A percentile compares a stretch with the other conserved stretches of the same genome.
Conservation (phyloP, 2,797 vertebrate genomes). For the Molothrus aeneus region DNA sequence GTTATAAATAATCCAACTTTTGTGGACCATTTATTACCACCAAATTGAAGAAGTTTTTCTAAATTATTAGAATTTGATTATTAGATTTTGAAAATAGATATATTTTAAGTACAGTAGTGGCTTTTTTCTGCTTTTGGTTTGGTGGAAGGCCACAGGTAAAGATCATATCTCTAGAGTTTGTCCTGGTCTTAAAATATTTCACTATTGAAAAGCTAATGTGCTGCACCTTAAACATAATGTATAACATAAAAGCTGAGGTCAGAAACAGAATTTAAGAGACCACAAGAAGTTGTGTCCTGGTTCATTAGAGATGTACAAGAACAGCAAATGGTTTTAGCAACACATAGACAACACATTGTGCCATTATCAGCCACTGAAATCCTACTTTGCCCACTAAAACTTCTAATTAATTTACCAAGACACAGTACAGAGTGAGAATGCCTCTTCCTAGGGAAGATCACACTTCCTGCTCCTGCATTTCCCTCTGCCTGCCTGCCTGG, state of each 20-base stretch:
- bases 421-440: not conserved
- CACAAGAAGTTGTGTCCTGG: not conserved
- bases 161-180: not conserved
- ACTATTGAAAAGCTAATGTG: conserved; percentile 35
- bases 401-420: conserved; percentile 27
- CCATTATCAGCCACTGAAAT: not conserved
- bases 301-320: not conserved
- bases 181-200: conserved; percentile 3
- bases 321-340: not conserved
- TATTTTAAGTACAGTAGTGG: not conserved
- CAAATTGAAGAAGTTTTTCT: not conserved
- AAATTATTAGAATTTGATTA: not conserved
- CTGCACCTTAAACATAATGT: not conserved
- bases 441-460: not conserved
- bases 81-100: not conserved
- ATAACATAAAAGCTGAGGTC: not conserved
- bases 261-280: not conserved
- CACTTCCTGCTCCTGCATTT: not conserved
- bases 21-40: not conserved
- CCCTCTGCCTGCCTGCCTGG: not conserved
- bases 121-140: not conserved
- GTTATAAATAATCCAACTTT: not conserved
- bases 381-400: not conserved
- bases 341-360: fast-evolving
- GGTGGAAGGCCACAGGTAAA: not conserved